Evolutionary conservation across 2,888 invertebrate species (phyloP), one percentile per base, ranked within the genome.

Genomic region (Scaptomyza caliginosa): DNA sequence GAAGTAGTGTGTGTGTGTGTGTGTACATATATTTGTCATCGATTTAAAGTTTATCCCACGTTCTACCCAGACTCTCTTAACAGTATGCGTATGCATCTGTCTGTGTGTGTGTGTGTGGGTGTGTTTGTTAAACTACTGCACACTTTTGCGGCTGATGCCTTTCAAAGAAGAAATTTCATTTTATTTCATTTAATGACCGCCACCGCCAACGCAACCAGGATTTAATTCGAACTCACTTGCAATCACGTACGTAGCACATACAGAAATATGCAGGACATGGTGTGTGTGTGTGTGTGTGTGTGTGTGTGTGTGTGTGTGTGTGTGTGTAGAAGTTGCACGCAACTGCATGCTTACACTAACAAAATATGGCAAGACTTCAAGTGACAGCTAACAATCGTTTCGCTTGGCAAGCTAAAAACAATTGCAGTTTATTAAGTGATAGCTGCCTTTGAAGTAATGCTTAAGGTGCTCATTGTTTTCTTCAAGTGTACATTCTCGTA

Each of bases 151-250:
- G 32, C 32, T 34, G 21, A 7, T 32, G 46, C 13, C 21, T 21
- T 34, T 46, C n/a, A 17, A 6, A 21, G 8, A 42, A 64, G 28
- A 65, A 64, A 66, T 45, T 55, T 34, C 54, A 66, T 73, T 71
- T 75, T 73, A 73, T 63, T 63, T 40, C 60, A 59, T 73, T 73
- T 73, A 76, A 73, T 76, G 71, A 72, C 73, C 57, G 56, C 59
- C 19, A 5, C n/a, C 56, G 19, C 28, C 50, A 34, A 51, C 23
- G 56, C 32, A 39, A n/a, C 76, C 57, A 24, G 60, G 59, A 51
- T 75, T 73, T 73, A 75, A 73, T 71, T 73, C 72, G 67, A 75
- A 71, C 72, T 66, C 67, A 38, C 55, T 75, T 67, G 60, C 73
- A 73, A 70, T 75, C 73, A 73, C 76, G 73, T 76, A 76, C 60